Conservation (phyloP, 2,888 invertebrate species). For the Diarsia mendica region DNA sequence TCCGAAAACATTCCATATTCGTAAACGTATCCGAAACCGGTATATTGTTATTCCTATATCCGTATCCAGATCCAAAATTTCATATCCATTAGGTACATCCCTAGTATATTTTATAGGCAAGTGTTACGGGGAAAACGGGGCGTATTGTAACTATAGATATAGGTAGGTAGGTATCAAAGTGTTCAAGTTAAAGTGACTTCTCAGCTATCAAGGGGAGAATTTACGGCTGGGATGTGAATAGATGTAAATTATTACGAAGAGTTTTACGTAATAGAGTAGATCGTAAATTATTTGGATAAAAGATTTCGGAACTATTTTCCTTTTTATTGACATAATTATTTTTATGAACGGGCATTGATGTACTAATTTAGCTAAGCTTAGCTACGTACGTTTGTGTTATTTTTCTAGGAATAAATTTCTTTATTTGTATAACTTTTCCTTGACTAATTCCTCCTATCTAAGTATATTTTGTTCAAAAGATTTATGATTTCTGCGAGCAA, state of each 20-base stretch:
- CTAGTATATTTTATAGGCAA: conserved; percentile 51
- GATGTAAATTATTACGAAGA: conserved; percentile 42
- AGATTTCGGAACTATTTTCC: neutral
- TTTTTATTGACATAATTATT: neutral
- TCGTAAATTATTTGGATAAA: conserved; percentile 5
- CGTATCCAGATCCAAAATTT: neutral
- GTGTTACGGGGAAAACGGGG: conserved; percentile 26
- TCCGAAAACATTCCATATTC: neutral
- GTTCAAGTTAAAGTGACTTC: conserved; percentile 64
- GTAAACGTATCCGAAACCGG: neutral
- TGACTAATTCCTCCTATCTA: neutral
- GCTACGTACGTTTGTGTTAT: neutral
- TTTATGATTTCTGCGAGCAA: conserved; percentile 10
- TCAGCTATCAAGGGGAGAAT: conserved; percentile 60
- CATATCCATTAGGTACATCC: neutral
- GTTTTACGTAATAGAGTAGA: conserved; percentile 27
- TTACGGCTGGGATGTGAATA: conserved; percentile 46
- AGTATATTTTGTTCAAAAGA: neutral
- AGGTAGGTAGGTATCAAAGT: conserved; percentile 31
- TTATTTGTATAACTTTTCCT: neutral
- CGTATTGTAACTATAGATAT: conserved; percentile 26
- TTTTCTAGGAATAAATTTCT: neutral
- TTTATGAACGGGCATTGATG: neutral
- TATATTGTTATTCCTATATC: neutral
- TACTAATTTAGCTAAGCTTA: neutral